phyloP scores from a whole-genome alignment of 2,113 vertebrate species.

The Spea bombifrons region DNA sequence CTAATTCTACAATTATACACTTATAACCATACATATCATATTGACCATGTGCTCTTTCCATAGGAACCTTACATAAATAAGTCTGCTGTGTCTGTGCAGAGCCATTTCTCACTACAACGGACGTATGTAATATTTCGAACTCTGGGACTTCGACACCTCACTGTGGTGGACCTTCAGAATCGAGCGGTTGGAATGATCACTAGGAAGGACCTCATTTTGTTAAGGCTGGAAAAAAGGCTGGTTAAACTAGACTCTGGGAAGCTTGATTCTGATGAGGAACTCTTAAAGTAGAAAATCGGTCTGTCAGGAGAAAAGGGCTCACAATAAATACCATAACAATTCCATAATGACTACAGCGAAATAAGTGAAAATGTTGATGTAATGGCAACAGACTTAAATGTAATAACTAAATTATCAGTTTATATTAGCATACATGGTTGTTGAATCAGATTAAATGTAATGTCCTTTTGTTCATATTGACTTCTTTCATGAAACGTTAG shows the following conservation, averaged over 20 bases:
- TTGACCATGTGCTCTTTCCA: not conserved
- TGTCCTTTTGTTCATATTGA: no score
- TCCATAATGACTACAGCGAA: no score
- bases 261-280: constrained; percentile 21
- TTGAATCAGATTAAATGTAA: no score
- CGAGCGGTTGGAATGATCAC: constrained; percentile 51
- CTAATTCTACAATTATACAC: no score
- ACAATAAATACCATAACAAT: not conserved
- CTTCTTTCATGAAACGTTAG: no score
- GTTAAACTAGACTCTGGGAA: constrained; percentile 31
- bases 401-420: no score
- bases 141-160: constrained; percentile 54
- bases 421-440: no score
- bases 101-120: constrained; percentile 52
- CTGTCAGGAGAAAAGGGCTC: not conserved
- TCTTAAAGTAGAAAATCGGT: constrained; percentile 32
- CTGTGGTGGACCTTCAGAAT: constrained; percentile 51
- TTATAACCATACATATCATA: no score
- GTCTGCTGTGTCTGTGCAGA: constrained; percentile 53
- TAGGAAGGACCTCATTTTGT: constrained; percentile 53
- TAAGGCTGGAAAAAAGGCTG: constrained; percentile 48
- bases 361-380: not conserved
- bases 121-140: constrained; percentile 52
- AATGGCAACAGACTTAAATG: not conserved
- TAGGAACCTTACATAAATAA: constrained; percentile 60